phyloP scores from a whole-genome alignment of 53 echinoderm and acorn worm genomes.

The Patiria pectinifera region DNA sequence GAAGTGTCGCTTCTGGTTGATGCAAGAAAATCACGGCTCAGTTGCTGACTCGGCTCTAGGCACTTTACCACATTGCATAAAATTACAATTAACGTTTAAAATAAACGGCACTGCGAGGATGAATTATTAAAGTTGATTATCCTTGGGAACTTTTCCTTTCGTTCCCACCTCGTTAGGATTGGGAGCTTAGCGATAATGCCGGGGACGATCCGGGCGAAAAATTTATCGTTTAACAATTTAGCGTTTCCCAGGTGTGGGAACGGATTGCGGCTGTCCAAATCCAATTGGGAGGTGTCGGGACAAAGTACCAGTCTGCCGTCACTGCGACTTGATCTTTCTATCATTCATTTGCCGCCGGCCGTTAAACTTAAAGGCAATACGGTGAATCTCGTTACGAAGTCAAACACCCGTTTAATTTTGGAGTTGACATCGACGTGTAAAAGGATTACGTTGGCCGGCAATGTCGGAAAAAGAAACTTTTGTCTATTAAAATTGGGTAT shows the following conservation, averaged over 20 bases:
- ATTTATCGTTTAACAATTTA: constrained; percentile 37
- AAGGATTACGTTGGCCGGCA: neutral
- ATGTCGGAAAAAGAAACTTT: neutral
- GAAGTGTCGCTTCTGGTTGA: neutral
- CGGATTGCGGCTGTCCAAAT: constrained; percentile 46
- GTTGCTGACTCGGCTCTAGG: neutral
- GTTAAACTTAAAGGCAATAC: neutral
- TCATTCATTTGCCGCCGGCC: constrained; percentile 1
- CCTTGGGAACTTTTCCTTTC: neutral
- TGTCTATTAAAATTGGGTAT: neutral
- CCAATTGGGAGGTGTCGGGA: constrained; percentile 53
- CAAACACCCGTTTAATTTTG: constrained; percentile 32
- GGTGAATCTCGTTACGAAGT: neutral
- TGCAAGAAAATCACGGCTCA: neutral
- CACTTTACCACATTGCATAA: neutral
- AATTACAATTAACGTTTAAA: constrained; percentile 10
- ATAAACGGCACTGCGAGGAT: neutral
- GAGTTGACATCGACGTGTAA: neutral
- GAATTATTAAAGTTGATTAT: neutral
- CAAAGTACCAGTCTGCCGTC: constrained; percentile 32
- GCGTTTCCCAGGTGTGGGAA: constrained; percentile 44
- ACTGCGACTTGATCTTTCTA: constrained; percentile 32
- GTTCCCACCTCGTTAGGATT: constrained; percentile 3
- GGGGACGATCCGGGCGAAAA: neutral
- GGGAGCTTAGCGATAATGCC: neutral